phyloP scores from a whole-genome alignment of 2,113 vertebrate genomes.

The Acanthochromis polyacanthus region DNA sequence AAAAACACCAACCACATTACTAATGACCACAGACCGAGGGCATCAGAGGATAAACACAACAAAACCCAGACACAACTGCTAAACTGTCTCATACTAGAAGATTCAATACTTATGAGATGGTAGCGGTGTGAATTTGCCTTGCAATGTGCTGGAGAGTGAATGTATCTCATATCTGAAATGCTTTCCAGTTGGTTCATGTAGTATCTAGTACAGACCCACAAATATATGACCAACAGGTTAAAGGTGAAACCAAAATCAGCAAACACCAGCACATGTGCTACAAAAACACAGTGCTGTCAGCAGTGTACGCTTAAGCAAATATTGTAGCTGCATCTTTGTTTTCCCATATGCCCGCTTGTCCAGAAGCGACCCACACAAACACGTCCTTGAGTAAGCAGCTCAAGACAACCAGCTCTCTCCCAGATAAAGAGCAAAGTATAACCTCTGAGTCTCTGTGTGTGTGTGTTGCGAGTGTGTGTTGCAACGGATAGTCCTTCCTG shows the following conservation, averaged over 20 bases:
- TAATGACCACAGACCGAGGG: background rate
- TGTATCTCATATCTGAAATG: no score
- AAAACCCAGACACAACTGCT: background rate
- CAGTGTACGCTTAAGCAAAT: background rate
- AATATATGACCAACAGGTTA: background rate
- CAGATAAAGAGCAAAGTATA: conserved; percentile 15
- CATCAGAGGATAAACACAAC: background rate
- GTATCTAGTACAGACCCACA: background rate
- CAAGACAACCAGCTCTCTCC: background rate
- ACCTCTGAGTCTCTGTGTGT: conserved; percentile 13
- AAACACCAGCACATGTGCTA: no score
- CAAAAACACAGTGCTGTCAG: conserved; percentile 4
- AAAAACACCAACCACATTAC: conserved; percentile 2
- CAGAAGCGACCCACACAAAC: conserved; percentile 16
- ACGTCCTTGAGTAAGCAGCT: conserved; percentile 41
- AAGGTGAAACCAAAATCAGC: background rate
- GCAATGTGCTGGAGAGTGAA: no score
- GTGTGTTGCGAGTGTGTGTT: conserved; percentile 13
- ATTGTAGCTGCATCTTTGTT: background rate
- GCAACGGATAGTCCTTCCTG: conserved; percentile 44
- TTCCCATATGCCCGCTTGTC: conserved; percentile 11
- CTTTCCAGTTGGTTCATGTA: no score
- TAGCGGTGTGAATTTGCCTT: no score
- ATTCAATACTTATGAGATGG: no score
- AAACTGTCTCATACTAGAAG: background rate